Evolutionary conservation across 2,797 vertebrate species (phyloP).

Genomic region (Sebastes minor): DNA sequence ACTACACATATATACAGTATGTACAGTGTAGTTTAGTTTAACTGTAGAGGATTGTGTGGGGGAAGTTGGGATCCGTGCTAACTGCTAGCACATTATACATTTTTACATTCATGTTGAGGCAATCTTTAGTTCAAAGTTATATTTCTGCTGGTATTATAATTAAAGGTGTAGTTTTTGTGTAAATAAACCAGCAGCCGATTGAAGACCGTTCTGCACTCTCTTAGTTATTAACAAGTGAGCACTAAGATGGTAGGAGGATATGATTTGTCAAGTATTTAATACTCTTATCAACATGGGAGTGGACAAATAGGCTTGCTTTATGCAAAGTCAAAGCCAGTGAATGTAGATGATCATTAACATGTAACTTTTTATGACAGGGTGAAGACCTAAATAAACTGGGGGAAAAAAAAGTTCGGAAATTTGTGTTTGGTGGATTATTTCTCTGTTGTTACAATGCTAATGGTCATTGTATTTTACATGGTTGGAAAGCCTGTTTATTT

Average conservation of each 20-base stretch:
- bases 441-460: too few species aligned
- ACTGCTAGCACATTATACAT: not conserved
- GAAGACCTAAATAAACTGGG: too few species aligned
- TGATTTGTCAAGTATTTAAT: too few species aligned
- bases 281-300: too few species aligned
- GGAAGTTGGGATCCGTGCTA: not conserved
- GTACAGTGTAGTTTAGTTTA: not conserved
- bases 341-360: too few species aligned
- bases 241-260: not conserved
- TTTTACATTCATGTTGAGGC: not conserved
- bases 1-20: not conserved
- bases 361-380: too few species aligned
- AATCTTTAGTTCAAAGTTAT: not conserved
- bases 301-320: too few species aligned
- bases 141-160: not conserved
- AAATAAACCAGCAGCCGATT: not conserved
- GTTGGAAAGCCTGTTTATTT: too few species aligned
- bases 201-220: not conserved
- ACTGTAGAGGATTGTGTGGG: not conserved
- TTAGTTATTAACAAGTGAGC: not conserved
- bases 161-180: not conserved
- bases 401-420: rapidly evolving
- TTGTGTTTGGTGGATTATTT: too few species aligned
- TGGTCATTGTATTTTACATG: rapidly evolving
- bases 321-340: too few species aligned